These are phyloP conservation scores for Gadus chalcogrammus DNA, from an alignment of 2,113 vertebrate genomes.

Conservation along the genomic window DNA sequence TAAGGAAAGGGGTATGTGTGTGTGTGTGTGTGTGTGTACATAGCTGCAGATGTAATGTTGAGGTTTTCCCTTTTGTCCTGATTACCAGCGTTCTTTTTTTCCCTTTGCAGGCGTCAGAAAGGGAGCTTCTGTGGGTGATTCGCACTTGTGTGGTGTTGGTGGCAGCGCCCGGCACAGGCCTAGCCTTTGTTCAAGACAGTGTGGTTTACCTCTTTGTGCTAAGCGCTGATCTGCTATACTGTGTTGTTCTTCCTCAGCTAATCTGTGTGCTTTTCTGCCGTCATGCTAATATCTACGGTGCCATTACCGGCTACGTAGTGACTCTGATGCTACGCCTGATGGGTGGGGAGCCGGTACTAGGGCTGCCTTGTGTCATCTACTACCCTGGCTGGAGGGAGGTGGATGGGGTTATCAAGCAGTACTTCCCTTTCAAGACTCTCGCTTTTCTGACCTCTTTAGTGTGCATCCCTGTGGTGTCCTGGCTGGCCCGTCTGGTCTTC, in stretches of 20 bases:
- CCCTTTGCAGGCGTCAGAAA: conserved; percentile 68
- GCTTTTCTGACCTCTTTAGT: conserved; percentile 33
- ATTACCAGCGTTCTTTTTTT: background rate
- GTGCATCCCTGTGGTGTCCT: conserved; percentile 29
- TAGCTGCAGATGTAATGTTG: too few species aligned
- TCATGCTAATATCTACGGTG: conserved; percentile 67
- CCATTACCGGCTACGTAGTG: conserved; percentile 42
- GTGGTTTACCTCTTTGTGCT: conserved; percentile 71
- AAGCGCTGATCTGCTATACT: conserved; percentile 72
- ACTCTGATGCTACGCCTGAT: conserved; percentile 36
- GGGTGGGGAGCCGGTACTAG: conserved; percentile 39
- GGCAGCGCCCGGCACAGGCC: conserved; percentile 56
- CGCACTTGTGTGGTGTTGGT: conserved; percentile 66
- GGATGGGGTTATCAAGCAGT: conserved; percentile 27
- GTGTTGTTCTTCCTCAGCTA: conserved; percentile 67
- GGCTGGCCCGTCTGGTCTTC: conserved; percentile 23
- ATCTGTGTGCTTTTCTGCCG: conserved; percentile 59
- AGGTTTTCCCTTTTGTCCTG: background rate
- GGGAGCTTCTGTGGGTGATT: conserved; percentile 71
- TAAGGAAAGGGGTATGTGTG: conserved; percentile 71
- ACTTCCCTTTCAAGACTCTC: conserved; percentile 51
- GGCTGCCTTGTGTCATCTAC: conserved; percentile 39
- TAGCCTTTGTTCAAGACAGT: conserved; percentile 73
- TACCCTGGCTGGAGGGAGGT: conserved; percentile 49
- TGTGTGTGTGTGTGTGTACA: background rate